These are phyloP conservation scores for Anadara kagoshimensis DNA, from an alignment of 1,140 invertebrate species.

Conservation along the genomic window DNA sequence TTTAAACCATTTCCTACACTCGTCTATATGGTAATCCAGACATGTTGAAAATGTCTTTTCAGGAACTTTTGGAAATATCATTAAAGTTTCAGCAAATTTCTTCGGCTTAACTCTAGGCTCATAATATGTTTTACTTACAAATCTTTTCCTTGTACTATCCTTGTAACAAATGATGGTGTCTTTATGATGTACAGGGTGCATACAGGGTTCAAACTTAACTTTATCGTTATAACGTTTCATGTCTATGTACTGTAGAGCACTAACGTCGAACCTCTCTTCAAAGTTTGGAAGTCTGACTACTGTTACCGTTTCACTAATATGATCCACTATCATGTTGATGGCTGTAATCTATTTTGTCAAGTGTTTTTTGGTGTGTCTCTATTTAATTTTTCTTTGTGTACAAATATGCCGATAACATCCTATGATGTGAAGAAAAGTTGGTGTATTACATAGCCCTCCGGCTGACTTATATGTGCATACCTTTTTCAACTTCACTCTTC, in stretches of 20 bases:
- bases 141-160: slow-evolving; percentile 53
- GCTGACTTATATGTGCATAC: no score
- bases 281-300: slow-evolving; percentile 47
- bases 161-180: slow-evolving; percentile 56
- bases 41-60: slow-evolving; percentile 47
- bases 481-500: no score
- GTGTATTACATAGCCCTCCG: no score
- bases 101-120: slow-evolving; percentile 54
- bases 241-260: slow-evolving; percentile 31
- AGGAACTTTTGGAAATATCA: slow-evolving; percentile 49
- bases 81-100: slow-evolving; percentile 51
- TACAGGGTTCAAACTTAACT: slow-evolving; percentile 47
- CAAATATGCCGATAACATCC: no score
- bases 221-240: slow-evolving; percentile 54
- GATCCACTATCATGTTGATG: no score
- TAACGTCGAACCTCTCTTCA: slow-evolving; percentile 49
- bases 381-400: no score
- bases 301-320: slow-evolving; percentile 45
- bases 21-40: slow-evolving; percentile 55
- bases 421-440: no score
- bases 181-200: slow-evolving; percentile 46
- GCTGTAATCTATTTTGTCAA: no score
- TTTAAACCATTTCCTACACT: slow-evolving; percentile 58
- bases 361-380: no score
- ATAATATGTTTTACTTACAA: slow-evolving; percentile 55